Evolutionary conservation across 2,797 vertebrate genomes (phyloP), one percentile per base, ranked within the genome.

Genomic region (Mastacembelus armatus): DNA sequence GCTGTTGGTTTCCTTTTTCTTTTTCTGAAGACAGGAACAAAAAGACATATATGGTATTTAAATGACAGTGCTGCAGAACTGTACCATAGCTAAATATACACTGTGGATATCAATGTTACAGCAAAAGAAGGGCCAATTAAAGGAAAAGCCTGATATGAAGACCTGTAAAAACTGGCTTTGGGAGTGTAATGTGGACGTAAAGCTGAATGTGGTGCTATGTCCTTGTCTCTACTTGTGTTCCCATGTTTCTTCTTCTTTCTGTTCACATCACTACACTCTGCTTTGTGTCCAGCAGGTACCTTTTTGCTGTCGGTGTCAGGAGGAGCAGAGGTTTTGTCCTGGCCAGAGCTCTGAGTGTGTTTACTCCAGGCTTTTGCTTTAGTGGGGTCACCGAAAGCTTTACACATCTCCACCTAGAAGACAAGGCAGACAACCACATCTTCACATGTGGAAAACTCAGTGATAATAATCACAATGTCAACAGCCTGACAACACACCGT

Each of bases 321-420:
- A 16, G 66, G 22, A 51, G 30, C 29, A 14, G 79, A 16, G 45
- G 65, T 10, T 78, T 89, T 84, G 2, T 77, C 50, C 21, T 69
- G 44, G 21, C 24, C 70, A 89, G 94, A 52, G 21, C 24, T 85
- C 42, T 92, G 93, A 4, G 93, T 91, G 68, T 98, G 94, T 67
- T 95, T 99, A 91, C 97, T 98, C 97, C 98, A 98, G 0, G 96
- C 91, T 90, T 90, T 95, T 10, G 93, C 92, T 78, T 98, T 98
- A 2, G 92, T 92, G 0, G 96, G 95, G 83, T 98, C 97, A 60
- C 97, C 97, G 74, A 98, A 97, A 0, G 95, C 92, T 71, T 94
- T 98, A 85, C 98, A 99, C 61, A 95, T 83, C 78, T 99, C 98
- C 82, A 98, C 97, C 97, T 99, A 79, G 0, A 76, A 40, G n/a